These are phyloP conservation scores for Magallana nippona DNA, from an alignment of 2,888 invertebrate species.

Conservation along the genomic window DNA sequence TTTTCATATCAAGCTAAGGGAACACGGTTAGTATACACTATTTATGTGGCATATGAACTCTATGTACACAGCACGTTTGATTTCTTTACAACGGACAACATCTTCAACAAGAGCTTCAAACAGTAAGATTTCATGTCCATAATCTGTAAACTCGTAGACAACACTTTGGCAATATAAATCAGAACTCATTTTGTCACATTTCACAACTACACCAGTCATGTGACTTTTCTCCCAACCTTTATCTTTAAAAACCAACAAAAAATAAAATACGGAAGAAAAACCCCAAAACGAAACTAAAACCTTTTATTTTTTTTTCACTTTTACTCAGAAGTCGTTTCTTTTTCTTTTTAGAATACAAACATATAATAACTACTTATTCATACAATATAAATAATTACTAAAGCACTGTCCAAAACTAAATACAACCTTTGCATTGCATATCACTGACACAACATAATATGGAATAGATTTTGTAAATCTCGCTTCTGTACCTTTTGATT, in stretches of 20 bases:
- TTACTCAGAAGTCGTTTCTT: too few relatives aligned
- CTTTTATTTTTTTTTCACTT: constrained; percentile 1
- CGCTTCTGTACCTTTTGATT: too few relatives aligned
- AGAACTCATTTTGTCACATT: neutral
- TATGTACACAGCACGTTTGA: neutral
- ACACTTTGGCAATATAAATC: constrained; percentile 13
- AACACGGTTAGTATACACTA: too few relatives aligned
- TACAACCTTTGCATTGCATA: constrained; percentile 19
- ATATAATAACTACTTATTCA: too few relatives aligned
- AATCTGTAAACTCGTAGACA: neutral
- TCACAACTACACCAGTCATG: neutral
- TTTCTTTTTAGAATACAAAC: too few relatives aligned
- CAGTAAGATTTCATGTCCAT: neutral
- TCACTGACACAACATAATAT: neutral
- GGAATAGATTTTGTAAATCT: neutral
- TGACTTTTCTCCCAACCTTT: neutral
- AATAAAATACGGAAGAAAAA: neutral
- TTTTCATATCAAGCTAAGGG: neutral
- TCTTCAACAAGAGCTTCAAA: neutral
- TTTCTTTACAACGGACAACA: neutral
- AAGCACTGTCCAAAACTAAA: neutral
- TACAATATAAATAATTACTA: neutral
- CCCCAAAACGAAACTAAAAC: neutral
- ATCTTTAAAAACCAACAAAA: neutral
- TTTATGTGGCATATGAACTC: neutral